Base-by-base conservation (phyloP, 2,797 vertebrate genomes). In the Semaprochilodus insignis region DNA sequence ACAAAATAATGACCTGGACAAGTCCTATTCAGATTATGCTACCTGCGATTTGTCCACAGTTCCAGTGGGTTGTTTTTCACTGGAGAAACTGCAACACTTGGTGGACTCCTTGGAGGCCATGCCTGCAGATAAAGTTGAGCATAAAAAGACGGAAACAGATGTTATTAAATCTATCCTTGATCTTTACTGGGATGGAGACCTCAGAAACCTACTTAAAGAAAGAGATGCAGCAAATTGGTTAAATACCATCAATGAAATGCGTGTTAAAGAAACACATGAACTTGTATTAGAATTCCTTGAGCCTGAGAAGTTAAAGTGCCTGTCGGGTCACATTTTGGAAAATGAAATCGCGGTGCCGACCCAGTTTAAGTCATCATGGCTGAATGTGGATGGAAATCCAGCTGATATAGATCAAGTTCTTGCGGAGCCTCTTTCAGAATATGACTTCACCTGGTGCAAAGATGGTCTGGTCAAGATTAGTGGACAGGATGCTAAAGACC, bases 311-410 rank as follows among this genome's bases (percentile, higher is more conserved):
- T 25, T 87, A 1, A 71, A 66, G 6, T 66, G 34, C 48, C 23
- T 82, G 27, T 1, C 17, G 31, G 17, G 36, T 55, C 13, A 54
- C 15, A 10, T 84, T 36, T n/a, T 87, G 51, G 57, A 66, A 19
- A 31, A 77, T 21, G 57, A 78, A 40, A 55, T 54, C 3, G 10
- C 15, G 23, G 54, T 62, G 21, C 54, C 36, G 2, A 5, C 55
- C 34, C 59, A 82, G 51, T 85, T 75, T 40, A 84, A 3, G 27
- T 84, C 86, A 16, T 85, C 84, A 11, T 83, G 81, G 86, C 76
- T 78, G 72, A 85, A 85, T 21, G 13, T 80, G 23, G 57, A 70
- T 71, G 82, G 36, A 54, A 67, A 77, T 21, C 77, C 76, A 65
- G 54, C 84, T 31, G 82, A 85, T 74, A 82, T 85, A 27, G 84